Percentiles rank a stretch among this genome's conserved stretches.
Evolutionary conservation across 2,113 vertebrate species (phyloP).

Genomic region (Corythornis cristatus): DNA sequence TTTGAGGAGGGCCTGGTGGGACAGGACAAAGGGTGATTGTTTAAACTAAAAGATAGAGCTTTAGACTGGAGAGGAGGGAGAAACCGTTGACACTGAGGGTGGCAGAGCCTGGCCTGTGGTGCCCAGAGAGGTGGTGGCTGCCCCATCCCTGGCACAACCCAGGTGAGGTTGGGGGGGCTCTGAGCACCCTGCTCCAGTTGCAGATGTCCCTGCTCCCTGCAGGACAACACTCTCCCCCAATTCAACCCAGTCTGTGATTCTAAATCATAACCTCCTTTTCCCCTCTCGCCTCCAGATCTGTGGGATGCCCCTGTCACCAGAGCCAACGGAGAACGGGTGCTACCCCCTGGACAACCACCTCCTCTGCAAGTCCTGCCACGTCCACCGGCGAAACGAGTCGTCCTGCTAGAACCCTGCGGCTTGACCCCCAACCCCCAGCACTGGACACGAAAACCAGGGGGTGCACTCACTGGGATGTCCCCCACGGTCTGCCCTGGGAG

Average conservation of each 20-base stretch:
- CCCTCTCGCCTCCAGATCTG: conserved; percentile 77
- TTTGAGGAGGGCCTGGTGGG: no score
- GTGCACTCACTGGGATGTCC: fast-evolving
- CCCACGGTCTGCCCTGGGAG: fast-evolving
- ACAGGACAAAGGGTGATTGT: no score
- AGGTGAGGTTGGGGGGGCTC: no score
- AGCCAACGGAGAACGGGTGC: conserved; percentile 87
- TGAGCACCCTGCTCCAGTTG: no score
- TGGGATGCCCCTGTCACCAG: conserved; percentile 80
- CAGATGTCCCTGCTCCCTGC: no score
- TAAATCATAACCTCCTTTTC: background rate
- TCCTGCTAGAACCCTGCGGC: background rate
- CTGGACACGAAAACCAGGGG: background rate
- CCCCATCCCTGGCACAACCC: no score
- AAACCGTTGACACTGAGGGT: no score
- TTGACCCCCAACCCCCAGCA: background rate
- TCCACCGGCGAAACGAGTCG: conserved; percentile 21
- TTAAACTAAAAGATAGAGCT: no score
- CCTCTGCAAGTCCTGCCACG: conserved; percentile 88
- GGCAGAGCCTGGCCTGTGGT: no score
- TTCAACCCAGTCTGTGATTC: background rate
- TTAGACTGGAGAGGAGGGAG: no score
- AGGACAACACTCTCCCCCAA: background rate
- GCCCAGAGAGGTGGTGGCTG: no score
- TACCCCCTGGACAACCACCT: conserved; percentile 85